Evolutionary conservation across 2,888 invertebrate genomes (phyloP).

Genomic region (Chaetoderma sp.): DNA sequence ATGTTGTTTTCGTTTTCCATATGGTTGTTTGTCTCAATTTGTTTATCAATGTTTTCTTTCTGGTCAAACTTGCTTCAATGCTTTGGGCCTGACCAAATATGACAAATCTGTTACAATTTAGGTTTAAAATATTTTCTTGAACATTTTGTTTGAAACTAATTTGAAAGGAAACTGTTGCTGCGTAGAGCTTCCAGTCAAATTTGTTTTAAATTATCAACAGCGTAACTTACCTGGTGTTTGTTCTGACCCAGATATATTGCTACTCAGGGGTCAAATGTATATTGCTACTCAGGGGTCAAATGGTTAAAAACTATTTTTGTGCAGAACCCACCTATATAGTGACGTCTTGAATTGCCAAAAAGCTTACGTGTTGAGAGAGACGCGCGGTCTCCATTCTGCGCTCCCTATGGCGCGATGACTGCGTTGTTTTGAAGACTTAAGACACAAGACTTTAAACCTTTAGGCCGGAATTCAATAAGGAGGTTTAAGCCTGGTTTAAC

Average conservation of each 20-base stretch:
- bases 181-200: not conserved
- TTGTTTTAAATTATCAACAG: not conserved
- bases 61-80: not conserved
- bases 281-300: not conserved
- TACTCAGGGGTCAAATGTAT: not conserved
- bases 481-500: too few species aligned
- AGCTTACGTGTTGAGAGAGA: too few species aligned
- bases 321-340: not conserved
- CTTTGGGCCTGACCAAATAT: not conserved
- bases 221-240: not conserved
- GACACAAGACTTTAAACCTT: too few species aligned
- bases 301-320: not conserved
- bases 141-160: too few species aligned
- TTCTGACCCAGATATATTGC: not conserved
- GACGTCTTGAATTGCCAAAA: too few species aligned
- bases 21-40: not conserved
- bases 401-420: too few species aligned
- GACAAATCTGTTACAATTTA: not conserved
- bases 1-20: not conserved
- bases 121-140: not conserved
- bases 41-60: not conserved
- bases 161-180: not conserved
- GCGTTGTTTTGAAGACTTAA: too few species aligned
- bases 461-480: too few species aligned
- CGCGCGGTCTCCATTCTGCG: too few species aligned